Evolutionary conservation across 2,888 invertebrate species (phyloP).

Genomic region (Sphecodes monilicornis): DNA sequence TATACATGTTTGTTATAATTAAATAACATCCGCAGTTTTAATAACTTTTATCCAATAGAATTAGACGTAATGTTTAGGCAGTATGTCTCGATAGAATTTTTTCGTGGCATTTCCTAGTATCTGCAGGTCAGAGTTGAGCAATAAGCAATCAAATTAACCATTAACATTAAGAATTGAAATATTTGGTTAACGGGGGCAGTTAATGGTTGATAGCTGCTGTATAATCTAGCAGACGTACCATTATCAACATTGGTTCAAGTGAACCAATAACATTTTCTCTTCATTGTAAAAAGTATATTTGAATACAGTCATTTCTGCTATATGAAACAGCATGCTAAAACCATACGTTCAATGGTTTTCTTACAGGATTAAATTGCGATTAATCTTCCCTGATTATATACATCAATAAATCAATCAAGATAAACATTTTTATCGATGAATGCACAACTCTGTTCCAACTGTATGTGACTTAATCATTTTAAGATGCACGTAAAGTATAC

Average conservation of each 20-base stretch:
- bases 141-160: not conserved
- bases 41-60: not conserved
- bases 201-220: not conserved
- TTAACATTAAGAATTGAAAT: not conserved
- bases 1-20: too few relatives aligned
- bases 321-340: not conserved
- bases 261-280: not conserved
- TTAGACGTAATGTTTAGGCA: not conserved
- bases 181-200: not conserved
- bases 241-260: not conserved
- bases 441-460: not conserved
- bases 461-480: not conserved
- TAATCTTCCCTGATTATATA: not conserved
- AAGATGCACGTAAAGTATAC: not conserved
- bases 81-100: not conserved
- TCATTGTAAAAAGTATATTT: not conserved
- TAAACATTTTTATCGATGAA: not conserved
- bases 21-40: not conserved
- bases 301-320: not conserved
- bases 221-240: not conserved
- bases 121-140: not conserved
- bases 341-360: not conserved
- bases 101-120: not conserved
- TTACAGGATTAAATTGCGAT: too few relatives aligned
- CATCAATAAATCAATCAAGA: not conserved